phyloP scores from a whole-genome alignment of 2,113 vertebrate species.

The Choloepus hoffmanni region DNA sequence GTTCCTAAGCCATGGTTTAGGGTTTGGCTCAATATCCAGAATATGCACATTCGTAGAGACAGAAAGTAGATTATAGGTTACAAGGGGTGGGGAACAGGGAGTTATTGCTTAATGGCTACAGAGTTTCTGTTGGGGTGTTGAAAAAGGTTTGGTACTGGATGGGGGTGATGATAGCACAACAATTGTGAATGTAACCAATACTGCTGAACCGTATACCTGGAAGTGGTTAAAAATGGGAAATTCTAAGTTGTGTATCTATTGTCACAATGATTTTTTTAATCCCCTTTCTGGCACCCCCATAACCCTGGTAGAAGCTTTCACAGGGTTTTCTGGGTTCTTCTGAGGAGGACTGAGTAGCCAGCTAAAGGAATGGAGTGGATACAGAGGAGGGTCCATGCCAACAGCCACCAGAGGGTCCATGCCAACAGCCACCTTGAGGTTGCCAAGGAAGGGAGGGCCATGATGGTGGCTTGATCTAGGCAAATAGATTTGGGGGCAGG shows the following conservation, averaged over 20 bases:
- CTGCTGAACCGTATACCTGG: too few species aligned
- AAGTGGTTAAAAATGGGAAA: too few species aligned
- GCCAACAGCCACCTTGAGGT: neutral
- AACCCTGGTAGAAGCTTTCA: neutral
- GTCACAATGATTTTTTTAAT: neutral
- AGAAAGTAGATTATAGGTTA: too few species aligned
- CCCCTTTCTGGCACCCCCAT: neutral
- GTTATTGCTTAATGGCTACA: too few species aligned
- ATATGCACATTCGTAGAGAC: too few species aligned
- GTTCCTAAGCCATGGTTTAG: neutral
- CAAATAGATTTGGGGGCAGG: neutral
- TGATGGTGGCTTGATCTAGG: fast-evolving
- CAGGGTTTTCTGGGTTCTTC: neutral
- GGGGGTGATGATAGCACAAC: too few species aligned
- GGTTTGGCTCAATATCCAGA: neutral
- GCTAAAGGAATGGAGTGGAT: neutral
- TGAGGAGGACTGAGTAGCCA: neutral
- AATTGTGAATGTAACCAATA: too few species aligned
- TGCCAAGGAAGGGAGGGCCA: neutral
- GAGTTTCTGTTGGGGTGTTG: too few species aligned
- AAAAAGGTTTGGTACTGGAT: too few species aligned
- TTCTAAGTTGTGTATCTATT: too few species aligned
- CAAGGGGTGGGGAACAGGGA: too few species aligned
- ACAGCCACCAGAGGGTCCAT: neutral
- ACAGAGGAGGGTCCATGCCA: neutral